Evolutionary conservation across 35 echinoderm and acorn worm species (phyloP).

Genomic region (Acanthaster planci): DNA sequence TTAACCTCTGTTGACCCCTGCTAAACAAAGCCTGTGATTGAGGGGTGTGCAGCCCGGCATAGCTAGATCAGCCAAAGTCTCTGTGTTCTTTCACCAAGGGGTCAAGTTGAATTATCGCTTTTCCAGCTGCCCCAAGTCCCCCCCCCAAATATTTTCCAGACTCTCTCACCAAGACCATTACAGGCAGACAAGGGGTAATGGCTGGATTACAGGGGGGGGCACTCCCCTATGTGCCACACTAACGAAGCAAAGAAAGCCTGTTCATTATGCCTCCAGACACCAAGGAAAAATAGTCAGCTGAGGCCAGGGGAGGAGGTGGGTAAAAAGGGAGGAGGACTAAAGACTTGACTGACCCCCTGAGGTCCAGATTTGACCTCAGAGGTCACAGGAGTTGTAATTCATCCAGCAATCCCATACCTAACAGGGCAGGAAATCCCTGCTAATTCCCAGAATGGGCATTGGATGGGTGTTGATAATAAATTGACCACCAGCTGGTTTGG

Average conservation of each 20-base stretch:
- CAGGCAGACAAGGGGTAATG: constrained; percentile 1
- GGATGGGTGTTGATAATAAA: constrained; percentile 5
- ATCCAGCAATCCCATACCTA: background rate
- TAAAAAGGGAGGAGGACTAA: background rate
- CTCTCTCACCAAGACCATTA: background rate
- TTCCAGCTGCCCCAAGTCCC: background rate
- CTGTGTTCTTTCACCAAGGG: background rate
- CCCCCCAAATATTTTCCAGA: background rate
- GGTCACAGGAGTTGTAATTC: constrained; percentile 5
- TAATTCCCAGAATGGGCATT: background rate
- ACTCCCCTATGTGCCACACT: constrained; percentile 3
- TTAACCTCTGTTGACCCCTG: background rate
- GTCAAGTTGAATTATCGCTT: constrained; percentile 5
- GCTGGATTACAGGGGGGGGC: background rate
- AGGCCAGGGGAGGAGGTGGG: background rate
- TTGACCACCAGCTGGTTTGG: too few relatives aligned
- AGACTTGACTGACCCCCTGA: background rate
- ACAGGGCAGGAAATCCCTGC: too few relatives aligned
- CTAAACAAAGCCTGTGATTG: background rate
- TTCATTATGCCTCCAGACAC: background rate
- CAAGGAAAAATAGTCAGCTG: too few relatives aligned
- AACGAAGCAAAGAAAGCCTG: background rate
- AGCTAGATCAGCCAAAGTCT: background rate
- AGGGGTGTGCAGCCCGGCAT: background rate
- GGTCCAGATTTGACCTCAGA: constrained; percentile 17